Base-by-base conservation (phyloP, 2,888 invertebrate genomes). In the Leptopilina syphax region DNA sequence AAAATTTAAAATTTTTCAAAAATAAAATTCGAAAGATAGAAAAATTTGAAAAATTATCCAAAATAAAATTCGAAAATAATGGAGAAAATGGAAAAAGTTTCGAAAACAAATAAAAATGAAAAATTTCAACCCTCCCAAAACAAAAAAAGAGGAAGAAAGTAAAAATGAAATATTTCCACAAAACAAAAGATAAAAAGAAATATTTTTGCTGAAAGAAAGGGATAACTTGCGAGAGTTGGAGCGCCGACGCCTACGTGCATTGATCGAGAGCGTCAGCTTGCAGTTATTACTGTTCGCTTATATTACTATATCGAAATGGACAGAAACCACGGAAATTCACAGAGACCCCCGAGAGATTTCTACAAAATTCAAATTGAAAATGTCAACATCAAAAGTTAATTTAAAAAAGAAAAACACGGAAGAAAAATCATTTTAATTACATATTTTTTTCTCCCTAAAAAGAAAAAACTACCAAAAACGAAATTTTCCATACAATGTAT, bases 201-300 rank as follows among this genome's bases (percentile, higher is more conserved):
- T 73, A 60, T 57, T 70, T 57, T 3, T 18, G n/a, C 2, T 63
- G 63, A 50, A 50, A 50, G 18, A 63, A 63, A 63, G 24, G 63
- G 54, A 57, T 73, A 73, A 73, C 27, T 60, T 73, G 34, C 9
- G 18, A 50, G 50, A 18, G 50, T 85, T 84, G 82, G 83, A 85
- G 89, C 88, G 89, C 89, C 89, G 89, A 89, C 88, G 81, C 78
- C 77, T 79, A 34, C 78, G 83, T 85, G 86, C 91, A 91, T 91
- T 87, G 91, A 91, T 91, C 91, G 89, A 80, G 80, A 84, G 91
- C 91, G 91, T 91, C 91, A 92, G 91, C 91, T 92, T 92, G 91
- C 89, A 90, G 88, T 92, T 91, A 92, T 89, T 88, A 88, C 88
- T 88, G 87, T 60, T 84, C 87, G 84, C 84, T 6, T 41, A 65